Evolutionary conservation across 1,140 invertebrate genomes (phyloP), one percentile per base, ranked within the genome.

Genomic region (Vanessa atalanta): DNA sequence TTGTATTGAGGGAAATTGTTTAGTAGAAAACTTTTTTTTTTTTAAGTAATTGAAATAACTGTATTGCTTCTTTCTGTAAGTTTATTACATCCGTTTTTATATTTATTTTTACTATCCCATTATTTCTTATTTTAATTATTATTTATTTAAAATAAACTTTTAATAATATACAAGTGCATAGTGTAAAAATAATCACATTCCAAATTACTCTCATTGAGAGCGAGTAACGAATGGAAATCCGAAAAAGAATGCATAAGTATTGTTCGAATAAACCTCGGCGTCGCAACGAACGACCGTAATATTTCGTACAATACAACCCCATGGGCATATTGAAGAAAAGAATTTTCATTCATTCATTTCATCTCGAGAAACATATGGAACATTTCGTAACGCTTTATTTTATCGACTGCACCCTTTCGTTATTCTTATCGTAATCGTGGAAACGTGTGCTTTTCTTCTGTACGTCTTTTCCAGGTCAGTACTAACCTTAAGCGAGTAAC

Each of bases 341-440:
- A 79, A 72, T 76, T 60, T 60, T 66, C 60, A 76, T 75, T 75
- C 69, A 73, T 79, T 73, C 20, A 60, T 14, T 75, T 64, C 63
- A 68, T 78, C 64, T 51, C 43, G 61, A 50, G 64, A 75, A 78
- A 75, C 70, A 79, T 76, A 73, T 76, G 64, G 55, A 60, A 26
- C 20, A 26, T 71, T 47, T 61, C 68, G 47, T 67, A 48, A 51
- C 50, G 15, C 50, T 31, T 53, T 13, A 47, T 43, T 64, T 48
- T 65, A 65, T 51, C 50, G 65, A 66, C 13, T 57, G 55, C 68
- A 63, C 68, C 68, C 55, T 50, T 70, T 15, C 57, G 53, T 70
- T 50, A 31, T 55, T 43, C 13, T 48, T 63, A 63, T 70, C 51
- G 16, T 23, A 26, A 15, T 63, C 48, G 37, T 57, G 26, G 47